Evolutionary conservation across 35 echinoderm and acorn worm species (phyloP), one percentile per base, ranked within the genome.

Genomic region (Heliocidaris erythrogramma): DNA sequence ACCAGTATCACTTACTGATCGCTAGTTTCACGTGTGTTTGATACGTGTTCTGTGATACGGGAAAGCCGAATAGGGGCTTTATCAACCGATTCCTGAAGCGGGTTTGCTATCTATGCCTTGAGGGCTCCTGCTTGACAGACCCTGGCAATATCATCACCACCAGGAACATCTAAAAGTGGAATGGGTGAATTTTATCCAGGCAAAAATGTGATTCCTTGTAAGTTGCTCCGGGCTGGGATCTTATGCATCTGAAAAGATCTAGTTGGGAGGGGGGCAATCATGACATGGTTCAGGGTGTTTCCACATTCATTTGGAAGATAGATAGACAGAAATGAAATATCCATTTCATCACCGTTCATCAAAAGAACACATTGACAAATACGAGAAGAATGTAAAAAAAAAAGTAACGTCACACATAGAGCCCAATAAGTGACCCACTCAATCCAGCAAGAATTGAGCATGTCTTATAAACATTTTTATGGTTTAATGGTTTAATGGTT

Each of bases 1-100:
- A 89, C 87, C 87, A 13, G 87, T 89, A 89, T 89, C 87, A 89
- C 87, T 89, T 89, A 89, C 87, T 16, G 30, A 89, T 89, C 47
- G 87, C 87, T 5, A 32, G 5, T 16, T 32, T 48, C 87, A 89
- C 31, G 87, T 89, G 87, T 42, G 31, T 89, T 89, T 89, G 87
- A 89, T 32, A 32, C 87, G 47, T 47, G 87, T 89, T 89, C 24
- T 89, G 87, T 48, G 87, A 89, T 89, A 89, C 24, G 87, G 31
- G 87, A 47, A 89, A 48, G 87, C 87, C 87, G 87, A n/a, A 32
- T 89, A 32, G 87, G 87, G 87, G 87, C 29, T 89, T 89, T 21
- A 17, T 89, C 47, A 24, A 18, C 47, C 30, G 31, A 89, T 48
- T 47, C 87, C 87, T 48, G 31, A 42, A 48, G 47, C 31, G 31